Evolutionary conservation across 92 coral and sea anemone genomes (phyloP).

Genomic region (Chrysogorgia sp.): DNA sequence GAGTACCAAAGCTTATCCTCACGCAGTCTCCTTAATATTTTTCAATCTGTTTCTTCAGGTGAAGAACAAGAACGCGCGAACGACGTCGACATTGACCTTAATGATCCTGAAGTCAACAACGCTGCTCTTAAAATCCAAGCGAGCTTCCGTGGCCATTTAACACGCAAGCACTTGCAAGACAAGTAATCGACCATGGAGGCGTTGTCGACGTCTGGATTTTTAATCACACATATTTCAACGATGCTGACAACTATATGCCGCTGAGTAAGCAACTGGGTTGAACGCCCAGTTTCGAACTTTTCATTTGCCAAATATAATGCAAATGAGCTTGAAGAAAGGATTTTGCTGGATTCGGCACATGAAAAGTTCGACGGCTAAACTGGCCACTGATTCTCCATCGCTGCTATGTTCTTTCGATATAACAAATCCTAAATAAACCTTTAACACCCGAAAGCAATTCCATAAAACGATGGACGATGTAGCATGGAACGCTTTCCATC

Average conservation of each 20-base stretch:
- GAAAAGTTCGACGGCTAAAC: too few relatives aligned
- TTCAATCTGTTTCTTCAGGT: background rate
- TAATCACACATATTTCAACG: slow-evolving; percentile 9
- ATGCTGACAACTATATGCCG: background rate
- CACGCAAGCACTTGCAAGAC: slow-evolving; percentile 64
- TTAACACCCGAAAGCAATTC: too few relatives aligned
- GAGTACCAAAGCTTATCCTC: too few relatives aligned
- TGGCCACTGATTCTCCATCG: background rate
- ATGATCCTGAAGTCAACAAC: slow-evolving; percentile 71
- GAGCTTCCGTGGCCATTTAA: slow-evolving; percentile 72
- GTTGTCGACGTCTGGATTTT: background rate
- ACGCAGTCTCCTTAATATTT: background rate
- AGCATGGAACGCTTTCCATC: too few relatives aligned
- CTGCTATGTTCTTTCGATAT: too few relatives aligned
- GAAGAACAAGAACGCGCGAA: slow-evolving; percentile 17
- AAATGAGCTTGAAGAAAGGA: too few relatives aligned
- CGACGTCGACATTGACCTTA: slow-evolving; percentile 51
- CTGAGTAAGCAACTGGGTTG: too few relatives aligned
- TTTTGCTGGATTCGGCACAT: too few relatives aligned
- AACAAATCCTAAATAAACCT: too few relatives aligned
- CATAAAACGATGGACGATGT: too few relatives aligned
- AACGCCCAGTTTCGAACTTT: too few relatives aligned
- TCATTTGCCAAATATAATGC: too few relatives aligned
- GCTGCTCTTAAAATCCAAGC: slow-evolving; percentile 78
- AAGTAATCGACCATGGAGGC: background rate